phyloP scores from a whole-genome alignment of 2,888 invertebrate species.

The Drosophila nigritarsus region DNA sequence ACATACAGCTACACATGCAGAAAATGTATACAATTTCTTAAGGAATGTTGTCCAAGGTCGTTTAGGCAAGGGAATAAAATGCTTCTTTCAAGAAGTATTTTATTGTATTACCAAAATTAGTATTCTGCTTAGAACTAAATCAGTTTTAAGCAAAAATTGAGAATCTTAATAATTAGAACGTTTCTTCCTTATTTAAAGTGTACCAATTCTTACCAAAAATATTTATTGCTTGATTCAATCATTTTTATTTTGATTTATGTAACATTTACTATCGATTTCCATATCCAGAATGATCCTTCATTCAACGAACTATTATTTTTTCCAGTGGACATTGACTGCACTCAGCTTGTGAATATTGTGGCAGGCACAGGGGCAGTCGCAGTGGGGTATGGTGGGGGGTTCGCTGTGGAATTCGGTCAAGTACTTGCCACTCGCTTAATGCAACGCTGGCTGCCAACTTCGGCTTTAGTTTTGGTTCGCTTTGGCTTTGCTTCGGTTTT shows the following conservation, averaged over 20 bases:
- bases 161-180: not conserved
- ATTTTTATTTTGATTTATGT: not conserved
- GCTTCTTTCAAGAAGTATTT: not conserved
- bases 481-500: constrained; percentile 39
- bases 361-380: not conserved
- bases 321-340: not conserved
- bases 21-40: not conserved
- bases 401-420: constrained; percentile 75
- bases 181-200: not conserved
- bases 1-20: constrained; percentile 28
- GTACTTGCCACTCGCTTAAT: constrained; percentile 68
- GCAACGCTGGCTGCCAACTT: constrained; percentile 48
- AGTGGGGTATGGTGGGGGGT: not conserved
- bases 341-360: not conserved
- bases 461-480: constrained; percentile 10
- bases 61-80: not conserved
- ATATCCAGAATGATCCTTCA: not conserved
- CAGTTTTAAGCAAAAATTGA: not conserved
- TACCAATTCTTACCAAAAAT: too few relatives aligned
- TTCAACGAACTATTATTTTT: not conserved
- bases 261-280: not conserved
- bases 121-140: not conserved
- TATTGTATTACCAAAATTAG: not conserved
- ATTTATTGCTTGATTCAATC: not conserved
- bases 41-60: not conserved